Conservation (phyloP, 2,113 vertebrate species). For the Tyrannus savana region DNA sequence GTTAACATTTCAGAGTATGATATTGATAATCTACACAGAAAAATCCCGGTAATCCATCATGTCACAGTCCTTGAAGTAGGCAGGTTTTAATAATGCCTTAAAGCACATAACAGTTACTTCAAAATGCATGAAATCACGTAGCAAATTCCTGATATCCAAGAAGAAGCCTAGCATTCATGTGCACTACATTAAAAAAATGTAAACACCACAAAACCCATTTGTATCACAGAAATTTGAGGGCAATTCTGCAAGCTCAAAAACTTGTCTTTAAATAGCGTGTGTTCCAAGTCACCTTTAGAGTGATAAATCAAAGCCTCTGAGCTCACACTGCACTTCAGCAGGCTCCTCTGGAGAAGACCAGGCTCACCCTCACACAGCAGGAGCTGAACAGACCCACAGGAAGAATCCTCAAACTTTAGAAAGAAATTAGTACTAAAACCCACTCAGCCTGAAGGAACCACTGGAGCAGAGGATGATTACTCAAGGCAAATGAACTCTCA, state of each 20-base stretch:
- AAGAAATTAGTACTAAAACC: conserved; percentile 50
- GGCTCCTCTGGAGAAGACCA: background rate
- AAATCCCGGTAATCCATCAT: background rate
- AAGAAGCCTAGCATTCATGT: background rate
- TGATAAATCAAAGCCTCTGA: background rate
- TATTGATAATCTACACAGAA: background rate
- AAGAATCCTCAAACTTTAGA: conserved; percentile 48
- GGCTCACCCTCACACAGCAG: conserved; percentile 8
- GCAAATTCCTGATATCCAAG: background rate
- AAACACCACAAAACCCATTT: background rate
- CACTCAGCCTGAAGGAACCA: conserved; percentile 39
- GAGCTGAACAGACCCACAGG: conserved; percentile 15
- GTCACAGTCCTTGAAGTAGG: background rate
- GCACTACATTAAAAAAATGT: background rate
- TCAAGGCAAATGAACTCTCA: conserved; percentile 26
- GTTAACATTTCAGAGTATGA: background rate
- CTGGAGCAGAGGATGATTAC: conserved; percentile 25
- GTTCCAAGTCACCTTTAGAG: background rate
- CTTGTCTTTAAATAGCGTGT: background rate
- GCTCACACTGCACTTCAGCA: background rate
- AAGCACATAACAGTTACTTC: background rate
- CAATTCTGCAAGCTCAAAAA: background rate
- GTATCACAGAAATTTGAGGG: background rate
- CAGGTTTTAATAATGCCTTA: background rate
- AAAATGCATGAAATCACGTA: background rate